Percentiles rank a stretch among this genome's conserved stretches.
These are phyloP conservation scores for Baccha elongata DNA, from an alignment of 2,888 invertebrate species.

Conservation along the genomic window DNA sequence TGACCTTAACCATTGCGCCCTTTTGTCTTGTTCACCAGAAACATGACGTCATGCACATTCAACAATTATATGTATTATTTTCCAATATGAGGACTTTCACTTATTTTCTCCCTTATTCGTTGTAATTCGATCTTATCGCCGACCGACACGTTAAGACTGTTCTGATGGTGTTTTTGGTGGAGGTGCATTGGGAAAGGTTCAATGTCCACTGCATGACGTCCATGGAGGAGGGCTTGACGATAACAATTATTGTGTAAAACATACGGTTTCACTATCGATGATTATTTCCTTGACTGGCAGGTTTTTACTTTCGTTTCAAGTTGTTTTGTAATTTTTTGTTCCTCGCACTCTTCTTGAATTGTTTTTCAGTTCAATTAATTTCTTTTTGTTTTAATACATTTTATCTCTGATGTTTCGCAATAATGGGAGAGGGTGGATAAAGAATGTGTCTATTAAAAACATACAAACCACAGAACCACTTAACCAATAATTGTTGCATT, in stretches of 20 bases:
- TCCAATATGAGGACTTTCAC: slow-evolving; percentile 58
- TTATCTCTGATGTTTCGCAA: background rate
- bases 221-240: slow-evolving; percentile 24
- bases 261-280: slow-evolving; percentile 13
- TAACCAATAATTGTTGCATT: slow-evolving; percentile 39
- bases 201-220: slow-evolving; percentile 4
- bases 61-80: slow-evolving; percentile 22
- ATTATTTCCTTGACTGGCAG: slow-evolving; percentile 33
- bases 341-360: slow-evolving; percentile 39
- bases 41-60: slow-evolving; percentile 36
- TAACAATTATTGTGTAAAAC: slow-evolving; percentile 6
- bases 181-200: slow-evolving; percentile 4
- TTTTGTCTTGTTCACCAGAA: background rate
- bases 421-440: slow-evolving; percentile 31
- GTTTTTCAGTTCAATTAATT: slow-evolving; percentile 60
- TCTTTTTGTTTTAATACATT: slow-evolving; percentile 32
- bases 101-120: slow-evolving; percentile 56
- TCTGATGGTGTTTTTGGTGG: slow-evolving; percentile 55
- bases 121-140: slow-evolving; percentile 66
- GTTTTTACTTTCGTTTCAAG: slow-evolving; percentile 44
- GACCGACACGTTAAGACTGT: slow-evolving; percentile 56
- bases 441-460: slow-evolving; percentile 44
- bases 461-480: slow-evolving; percentile 11
- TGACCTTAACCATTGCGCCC: slow-evolving; percentile 48
- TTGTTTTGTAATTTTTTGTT: slow-evolving; percentile 3